Conservation (phyloP, 2,113 vertebrate genomes). For the Aythya baeri region DNA sequence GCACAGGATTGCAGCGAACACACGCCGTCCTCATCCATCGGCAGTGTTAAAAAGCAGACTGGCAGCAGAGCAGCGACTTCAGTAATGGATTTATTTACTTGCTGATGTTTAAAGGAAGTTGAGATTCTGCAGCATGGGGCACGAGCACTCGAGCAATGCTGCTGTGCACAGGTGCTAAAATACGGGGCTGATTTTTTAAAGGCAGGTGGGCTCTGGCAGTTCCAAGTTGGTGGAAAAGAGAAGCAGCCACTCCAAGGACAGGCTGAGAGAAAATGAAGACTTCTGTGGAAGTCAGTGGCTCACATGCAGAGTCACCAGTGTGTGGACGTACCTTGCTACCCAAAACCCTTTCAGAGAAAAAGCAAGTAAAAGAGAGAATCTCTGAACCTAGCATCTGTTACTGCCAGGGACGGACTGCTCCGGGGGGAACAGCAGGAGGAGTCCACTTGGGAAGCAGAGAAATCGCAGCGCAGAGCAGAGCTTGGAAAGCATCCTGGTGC, state of each 20-base stretch:
- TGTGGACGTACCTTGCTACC: not conserved
- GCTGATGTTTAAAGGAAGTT: rapidly evolving
- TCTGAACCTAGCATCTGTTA: not conserved
- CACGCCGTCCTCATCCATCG: rapidly evolving
- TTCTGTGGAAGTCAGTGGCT: not conserved
- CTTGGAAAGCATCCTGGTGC: not conserved
- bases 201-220: not conserved
- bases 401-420: rapidly evolving
- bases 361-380: not conserved
- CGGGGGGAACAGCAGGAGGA: not conserved
- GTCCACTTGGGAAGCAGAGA: not conserved
- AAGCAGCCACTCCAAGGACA: not conserved
- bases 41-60: not conserved
- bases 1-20: not conserved
- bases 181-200: not conserved
- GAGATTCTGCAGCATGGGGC: not conserved
- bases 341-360: not conserved
- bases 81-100: not conserved
- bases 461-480: not conserved
- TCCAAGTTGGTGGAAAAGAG: not conserved
- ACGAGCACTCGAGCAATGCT: not conserved
- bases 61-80: rapidly evolving
- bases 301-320: rapidly evolving
- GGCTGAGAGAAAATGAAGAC: not conserved
- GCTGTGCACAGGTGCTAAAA: not conserved